Evolutionary conservation across 2,888 invertebrate species (phyloP).

Genomic region (Rhagonycha lutea): DNA sequence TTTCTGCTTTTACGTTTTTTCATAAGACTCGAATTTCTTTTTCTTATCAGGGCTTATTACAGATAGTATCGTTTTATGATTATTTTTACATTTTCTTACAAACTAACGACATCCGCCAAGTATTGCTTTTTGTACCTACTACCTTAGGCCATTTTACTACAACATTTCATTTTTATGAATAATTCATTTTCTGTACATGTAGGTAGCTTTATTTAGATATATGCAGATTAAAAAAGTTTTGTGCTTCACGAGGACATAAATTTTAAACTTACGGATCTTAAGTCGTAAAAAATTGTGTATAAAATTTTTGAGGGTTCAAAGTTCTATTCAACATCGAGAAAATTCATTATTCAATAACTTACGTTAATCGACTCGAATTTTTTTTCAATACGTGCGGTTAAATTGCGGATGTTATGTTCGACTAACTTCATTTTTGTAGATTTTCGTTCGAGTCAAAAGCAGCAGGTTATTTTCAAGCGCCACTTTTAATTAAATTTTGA

Average conservation of each 20-base stretch:
- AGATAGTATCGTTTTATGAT: background rate
- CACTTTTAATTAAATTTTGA: no score
- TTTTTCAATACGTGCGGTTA: background rate
- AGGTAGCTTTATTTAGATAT: background rate
- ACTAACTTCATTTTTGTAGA: no score
- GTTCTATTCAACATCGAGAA: background rate
- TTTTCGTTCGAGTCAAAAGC: no score
- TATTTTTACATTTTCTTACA: background rate
- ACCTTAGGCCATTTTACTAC: background rate
- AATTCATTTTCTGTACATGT: background rate
- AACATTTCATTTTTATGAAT: background rate
- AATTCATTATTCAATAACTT: background rate
- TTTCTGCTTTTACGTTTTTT: background rate
- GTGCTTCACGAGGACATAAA: background rate
- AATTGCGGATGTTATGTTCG: no score
- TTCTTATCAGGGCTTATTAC: background rate
- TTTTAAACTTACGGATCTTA: background rate
- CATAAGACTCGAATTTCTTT: background rate
- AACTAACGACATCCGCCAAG: background rate
- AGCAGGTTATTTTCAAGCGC: no score
- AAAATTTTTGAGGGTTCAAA: background rate
- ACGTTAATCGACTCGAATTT: background rate
- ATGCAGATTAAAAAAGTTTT: constrained; percentile 3
- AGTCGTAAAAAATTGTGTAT: background rate
- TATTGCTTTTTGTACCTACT: background rate